Base-by-base conservation (phyloP, 2,797 vertebrate species). In the Pseudomugil gertrudae region DNA sequence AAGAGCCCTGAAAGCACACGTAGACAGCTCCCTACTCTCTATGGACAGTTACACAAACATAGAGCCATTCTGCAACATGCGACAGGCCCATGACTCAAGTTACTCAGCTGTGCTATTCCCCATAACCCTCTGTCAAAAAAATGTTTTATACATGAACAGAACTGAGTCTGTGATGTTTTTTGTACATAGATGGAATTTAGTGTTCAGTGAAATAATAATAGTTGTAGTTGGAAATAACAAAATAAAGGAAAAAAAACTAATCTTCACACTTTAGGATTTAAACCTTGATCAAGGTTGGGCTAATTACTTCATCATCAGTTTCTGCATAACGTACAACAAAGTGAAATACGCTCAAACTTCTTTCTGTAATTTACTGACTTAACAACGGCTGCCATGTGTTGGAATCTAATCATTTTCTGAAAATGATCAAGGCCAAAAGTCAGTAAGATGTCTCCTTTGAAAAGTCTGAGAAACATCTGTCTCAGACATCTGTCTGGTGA, bases 351-450 rank as follows among this genome's bases (percentile, higher is more conserved):
- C 11, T 59, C 15, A 32, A 73, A 76, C 68, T 69, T 74, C 21
- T 57, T 4, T 2, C 48, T 30, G 26, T 69, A n/a, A 73, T 79
- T 65, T 33, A 24, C 62, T 26, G 9, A 17, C 23, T 71, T 74
- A 63, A 45, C 35, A 56, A 66, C 63, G 50, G 48, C 2, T 55
- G 76, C 72, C 80, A 87, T 76, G 91, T 89, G 86, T 72, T 67
- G 72, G 65, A 82, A 85, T 65, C 78, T 77, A 88, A 93, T 90
- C 72, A 90, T 78, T 74, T 87, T 77, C 84, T 56, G 63, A 73
- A 90, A 84, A 86, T 92, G 84, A 89, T 90, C 90, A 90, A 89
- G 85, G 86, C 79, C 64, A 87, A 71, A 72, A 80, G 78, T 56
- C 68, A 61, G 72, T 51, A 80, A 90, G 90, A 88, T 76, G 55